Evolutionary conservation across 2,113 vertebrate genomes (phyloP).

Genomic region (Xiphophorus couchianus): DNA sequence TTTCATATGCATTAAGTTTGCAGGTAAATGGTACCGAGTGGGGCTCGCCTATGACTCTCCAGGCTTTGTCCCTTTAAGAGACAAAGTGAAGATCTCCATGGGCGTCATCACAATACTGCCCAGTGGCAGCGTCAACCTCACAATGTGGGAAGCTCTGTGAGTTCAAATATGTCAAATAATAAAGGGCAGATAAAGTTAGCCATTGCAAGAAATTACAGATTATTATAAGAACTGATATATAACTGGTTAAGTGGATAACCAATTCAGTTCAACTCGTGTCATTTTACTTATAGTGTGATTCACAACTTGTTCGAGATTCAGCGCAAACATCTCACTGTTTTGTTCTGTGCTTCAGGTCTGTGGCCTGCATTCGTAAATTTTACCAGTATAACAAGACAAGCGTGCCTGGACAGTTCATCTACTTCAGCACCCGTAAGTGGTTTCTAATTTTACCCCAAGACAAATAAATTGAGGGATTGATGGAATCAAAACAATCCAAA

Average conservation of each 20-base stretch:
- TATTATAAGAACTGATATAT: neutral
- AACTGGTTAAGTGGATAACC: neutral
- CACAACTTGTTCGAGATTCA: too few relatives aligned
- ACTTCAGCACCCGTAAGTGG: slow-evolving; percentile 81
- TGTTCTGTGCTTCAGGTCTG: slow-evolving; percentile 52
- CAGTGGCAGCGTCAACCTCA: slow-evolving; percentile 77
- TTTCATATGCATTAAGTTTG: slow-evolving; percentile 69
- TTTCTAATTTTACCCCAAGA: neutral
- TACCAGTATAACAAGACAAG: slow-evolving; percentile 77
- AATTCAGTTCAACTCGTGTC: neutral
- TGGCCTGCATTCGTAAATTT: slow-evolving; percentile 51
- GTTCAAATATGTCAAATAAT: slow-evolving; percentile 16
- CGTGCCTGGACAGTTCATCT: slow-evolving; percentile 74
- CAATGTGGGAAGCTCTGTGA: slow-evolving; percentile 78
- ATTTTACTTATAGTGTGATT: neutral
- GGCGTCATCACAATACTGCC: slow-evolving; percentile 60
- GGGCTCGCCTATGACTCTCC: slow-evolving; percentile 78
- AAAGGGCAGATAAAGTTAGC: neutral
- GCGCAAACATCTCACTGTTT: neutral
- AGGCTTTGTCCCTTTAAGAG: slow-evolving; percentile 63
- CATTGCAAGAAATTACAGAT: neutral
- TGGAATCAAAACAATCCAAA: neutral
- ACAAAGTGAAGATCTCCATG: slow-evolving; percentile 69
- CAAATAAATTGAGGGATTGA: neutral
- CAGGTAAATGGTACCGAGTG: slow-evolving; percentile 80